phyloP scores from a whole-genome alignment of 2,113 vertebrate genomes.

The Choloepus hoffmanni region DNA sequence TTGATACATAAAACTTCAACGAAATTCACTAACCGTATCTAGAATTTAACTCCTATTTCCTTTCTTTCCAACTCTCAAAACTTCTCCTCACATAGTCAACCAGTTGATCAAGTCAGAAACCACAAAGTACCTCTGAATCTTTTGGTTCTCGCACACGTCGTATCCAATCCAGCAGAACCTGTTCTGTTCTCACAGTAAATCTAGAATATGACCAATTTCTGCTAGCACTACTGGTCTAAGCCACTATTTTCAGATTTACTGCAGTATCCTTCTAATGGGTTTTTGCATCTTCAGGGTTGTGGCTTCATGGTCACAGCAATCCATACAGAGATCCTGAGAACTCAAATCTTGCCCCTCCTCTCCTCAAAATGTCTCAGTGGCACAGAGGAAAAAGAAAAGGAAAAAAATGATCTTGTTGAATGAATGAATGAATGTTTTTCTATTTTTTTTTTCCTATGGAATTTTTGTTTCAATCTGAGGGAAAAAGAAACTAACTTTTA shows the following conservation, averaged over 20 bases:
- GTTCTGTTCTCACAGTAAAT: background rate
- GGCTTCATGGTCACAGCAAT: background rate
- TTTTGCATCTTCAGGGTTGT: background rate
- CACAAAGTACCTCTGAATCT: background rate
- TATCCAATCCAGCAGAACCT: background rate
- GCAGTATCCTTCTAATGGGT: background rate
- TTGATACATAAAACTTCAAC: background rate
- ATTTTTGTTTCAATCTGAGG: background rate
- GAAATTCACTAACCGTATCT: no score
- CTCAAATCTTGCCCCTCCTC: rapidly evolving
- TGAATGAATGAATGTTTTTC: background rate
- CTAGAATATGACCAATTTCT: background rate
- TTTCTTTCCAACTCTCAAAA: background rate
- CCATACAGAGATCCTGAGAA: background rate
- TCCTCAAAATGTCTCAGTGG: background rate
- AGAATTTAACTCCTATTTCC: background rate
- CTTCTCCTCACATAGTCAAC: background rate
- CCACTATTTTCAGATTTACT: background rate
- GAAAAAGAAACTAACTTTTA: background rate
- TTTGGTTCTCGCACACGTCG: background rate
- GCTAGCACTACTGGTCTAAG: background rate
- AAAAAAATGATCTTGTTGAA: background rate
- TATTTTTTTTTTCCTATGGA: background rate
- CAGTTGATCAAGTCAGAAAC: background rate
- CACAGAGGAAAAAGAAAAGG: background rate